Conservation (phyloP, 2,888 invertebrate species). For the Lochmaea crataegi region DNA sequence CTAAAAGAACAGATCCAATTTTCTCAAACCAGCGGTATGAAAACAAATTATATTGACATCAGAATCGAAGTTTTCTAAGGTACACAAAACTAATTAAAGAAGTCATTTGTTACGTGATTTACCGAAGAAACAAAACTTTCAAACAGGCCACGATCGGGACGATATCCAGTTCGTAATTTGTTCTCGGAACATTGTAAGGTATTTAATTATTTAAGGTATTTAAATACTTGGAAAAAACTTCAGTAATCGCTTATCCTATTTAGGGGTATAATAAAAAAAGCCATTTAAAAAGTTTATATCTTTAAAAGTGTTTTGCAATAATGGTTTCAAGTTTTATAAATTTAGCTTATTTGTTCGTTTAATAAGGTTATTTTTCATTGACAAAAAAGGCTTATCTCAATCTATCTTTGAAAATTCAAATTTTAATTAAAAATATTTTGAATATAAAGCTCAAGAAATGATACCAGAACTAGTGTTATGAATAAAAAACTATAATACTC, state of each 20-base stretch:
- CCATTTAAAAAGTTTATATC: slow-evolving; percentile 23
- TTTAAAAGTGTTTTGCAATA: slow-evolving; percentile 10
- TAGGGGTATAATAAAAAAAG: slow-evolving; percentile 18
- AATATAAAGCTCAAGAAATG: too few species aligned
- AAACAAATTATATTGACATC: slow-evolving; percentile 34
- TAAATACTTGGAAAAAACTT: slow-evolving; percentile 27
- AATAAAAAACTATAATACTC: too few species aligned
- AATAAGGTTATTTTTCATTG: neutral
- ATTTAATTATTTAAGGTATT: slow-evolving; percentile 35
- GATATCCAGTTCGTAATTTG: slow-evolving; percentile 25
- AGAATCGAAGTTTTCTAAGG: slow-evolving; percentile 33
- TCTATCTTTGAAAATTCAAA: too few species aligned
- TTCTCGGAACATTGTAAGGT: slow-evolving; percentile 22
- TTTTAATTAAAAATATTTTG: too few species aligned
- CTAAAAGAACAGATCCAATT: slow-evolving; percentile 30
- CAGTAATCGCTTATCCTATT: slow-evolving; percentile 4
- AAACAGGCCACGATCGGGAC: neutral
- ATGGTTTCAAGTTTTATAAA: too few species aligned
- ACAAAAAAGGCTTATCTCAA: too few species aligned
- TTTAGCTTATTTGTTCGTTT: too few species aligned
- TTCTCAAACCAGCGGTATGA: slow-evolving; percentile 23
- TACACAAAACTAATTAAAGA: slow-evolving; percentile 41
- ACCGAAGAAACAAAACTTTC: slow-evolving; percentile 35
- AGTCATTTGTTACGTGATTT: slow-evolving; percentile 43
- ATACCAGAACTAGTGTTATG: too few species aligned